Base-by-base conservation (phyloP, 2,888 invertebrate genomes). In the Drosophila paranaensis region DNA sequence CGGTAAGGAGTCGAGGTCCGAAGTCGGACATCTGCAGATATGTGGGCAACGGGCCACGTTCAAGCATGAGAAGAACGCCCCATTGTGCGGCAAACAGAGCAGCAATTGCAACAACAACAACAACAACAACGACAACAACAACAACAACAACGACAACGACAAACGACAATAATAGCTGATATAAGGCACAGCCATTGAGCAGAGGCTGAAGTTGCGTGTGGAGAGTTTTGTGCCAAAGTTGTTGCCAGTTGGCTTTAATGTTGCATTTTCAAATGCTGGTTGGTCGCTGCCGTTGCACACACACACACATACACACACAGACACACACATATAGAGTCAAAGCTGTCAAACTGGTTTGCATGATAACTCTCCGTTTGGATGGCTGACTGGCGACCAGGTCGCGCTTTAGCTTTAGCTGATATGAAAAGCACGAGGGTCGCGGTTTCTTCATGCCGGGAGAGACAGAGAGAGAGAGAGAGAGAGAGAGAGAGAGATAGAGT, bases 241-340 rank as follows among this genome's bases (percentile, higher is more conserved):
- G 86, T 76, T 79, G 69, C 74, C 79, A 68, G 83, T 86, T 86
- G 81, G 81, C 86, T 86, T 84, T 76, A 74, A 86, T 87, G 84
- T 87, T 85, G 84, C 84, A 85, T 87, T 85, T 84, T 85, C 84
- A 85, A 85, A 85, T 85, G 84, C 84, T 85, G 84, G 84, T 85
- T 85, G 84, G 84, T 83, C 54, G 86, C 58, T 68, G 77, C 58
- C 71, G 74, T 68, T 66, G 74, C 79, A 81, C 72, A 78, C 74
- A 67, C 74, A 72, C 51, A 69, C 60, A 71, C 58, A 43, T n/a
- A n/a, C n/a, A n/a, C 58, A 54, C 50, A 42, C 48, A 57, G 33
- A 68, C 27, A 45, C 35, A 50, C n/a, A 53, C 35, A 37, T 20
- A 45, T 25, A 45, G 45, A 16, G 56, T 63, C 57, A 64, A 82